These are phyloP conservation scores for Leptopilina boulardi DNA, from an alignment of 1,140 invertebrate genomes.

Conservation along the genomic window DNA sequence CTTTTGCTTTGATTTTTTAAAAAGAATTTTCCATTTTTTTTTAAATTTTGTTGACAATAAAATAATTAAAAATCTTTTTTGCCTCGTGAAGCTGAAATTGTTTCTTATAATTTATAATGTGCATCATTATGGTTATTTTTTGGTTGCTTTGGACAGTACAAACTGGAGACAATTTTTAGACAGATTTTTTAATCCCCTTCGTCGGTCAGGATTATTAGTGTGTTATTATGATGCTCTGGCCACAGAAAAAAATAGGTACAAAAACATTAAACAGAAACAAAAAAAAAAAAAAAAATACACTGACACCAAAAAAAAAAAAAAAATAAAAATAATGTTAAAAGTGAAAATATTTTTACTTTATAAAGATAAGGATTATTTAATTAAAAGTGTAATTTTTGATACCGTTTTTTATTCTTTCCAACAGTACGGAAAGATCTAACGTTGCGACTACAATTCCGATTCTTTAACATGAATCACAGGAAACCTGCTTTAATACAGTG, in stretches of 20 bases:
- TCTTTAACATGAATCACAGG: conserved; percentile 93
- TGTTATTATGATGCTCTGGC: neutral
- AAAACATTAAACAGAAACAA: neutral
- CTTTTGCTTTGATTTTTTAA: conserved; percentile 5
- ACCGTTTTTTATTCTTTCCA: too few relatives aligned
- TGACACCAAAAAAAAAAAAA: too few relatives aligned
- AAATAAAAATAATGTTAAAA: neutral
- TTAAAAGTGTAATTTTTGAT: conserved; percentile 42
- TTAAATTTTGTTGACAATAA: neutral
- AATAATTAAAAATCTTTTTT: conserved; percentile 27
- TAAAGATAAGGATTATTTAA: neutral
- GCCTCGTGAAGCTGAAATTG: neutral
- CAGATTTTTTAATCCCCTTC: neutral
- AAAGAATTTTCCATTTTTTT: conserved; percentile 5
- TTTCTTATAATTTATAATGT: neutral
- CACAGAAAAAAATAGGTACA: neutral
- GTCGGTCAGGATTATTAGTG: conserved; percentile 4
- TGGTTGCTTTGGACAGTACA: conserved; percentile 12
- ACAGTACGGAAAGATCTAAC: conserved; percentile 95
- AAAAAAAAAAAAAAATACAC: too few relatives aligned
- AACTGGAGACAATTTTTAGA: conserved; percentile 9
- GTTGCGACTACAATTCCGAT: conserved; percentile 93
- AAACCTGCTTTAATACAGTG: conserved; percentile 91
- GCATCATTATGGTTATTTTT: conserved; percentile 2
- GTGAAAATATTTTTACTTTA: neutral